Evolutionary conservation across 2,888 invertebrate genomes (phyloP), one percentile per base, ranked within the genome.

Genomic region (Sinhomidia bicolor): DNA sequence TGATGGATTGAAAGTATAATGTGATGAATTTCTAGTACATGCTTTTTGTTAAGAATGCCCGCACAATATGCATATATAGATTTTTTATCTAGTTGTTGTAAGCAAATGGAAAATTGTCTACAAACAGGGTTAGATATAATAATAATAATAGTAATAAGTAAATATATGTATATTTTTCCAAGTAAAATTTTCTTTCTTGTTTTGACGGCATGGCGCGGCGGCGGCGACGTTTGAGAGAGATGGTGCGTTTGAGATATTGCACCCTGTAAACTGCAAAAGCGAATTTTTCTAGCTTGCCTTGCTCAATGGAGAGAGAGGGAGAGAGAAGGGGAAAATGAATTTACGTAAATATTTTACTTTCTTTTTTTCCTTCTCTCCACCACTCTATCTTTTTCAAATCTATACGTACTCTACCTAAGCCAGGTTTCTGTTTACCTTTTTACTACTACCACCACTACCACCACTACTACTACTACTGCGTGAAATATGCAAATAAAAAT

Each of bases 171-270:
- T 10, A 17, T 54, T 17, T 17, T n/a, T 26, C 20, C 17, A 51
- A 51, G 14, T 36, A 68, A 68, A 36, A 17, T 68, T 68, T 32
- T 17, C n/a, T n/a, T n/a, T n/a, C 26, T 60, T 23, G 10, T 60
- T 20, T 36, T n/a, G 26, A 62, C 23, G 23, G 17, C 20, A 23
- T n/a, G 41, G 41, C 10, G 62, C 26, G 29, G 62, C 62, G 23
- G 65, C 4, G n/a, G 36, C 23, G 62, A 29, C 62, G 29, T n/a
- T 10, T 51, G 3, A 29, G 3, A 10, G 32, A 17, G 20, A 41
- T 78, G 29, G 54, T 78, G 51, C 29, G 51, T 62, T 57, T 36
- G 20, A 78, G 78, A 57, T 57, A 78, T 57, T 78, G 71, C 44
- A 76, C 36, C 78, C 57, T 47, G 9, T 47, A 7, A 57, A 54